phyloP scores from a whole-genome alignment of 2,888 invertebrate genomes.

The Nomada flava region DNA sequence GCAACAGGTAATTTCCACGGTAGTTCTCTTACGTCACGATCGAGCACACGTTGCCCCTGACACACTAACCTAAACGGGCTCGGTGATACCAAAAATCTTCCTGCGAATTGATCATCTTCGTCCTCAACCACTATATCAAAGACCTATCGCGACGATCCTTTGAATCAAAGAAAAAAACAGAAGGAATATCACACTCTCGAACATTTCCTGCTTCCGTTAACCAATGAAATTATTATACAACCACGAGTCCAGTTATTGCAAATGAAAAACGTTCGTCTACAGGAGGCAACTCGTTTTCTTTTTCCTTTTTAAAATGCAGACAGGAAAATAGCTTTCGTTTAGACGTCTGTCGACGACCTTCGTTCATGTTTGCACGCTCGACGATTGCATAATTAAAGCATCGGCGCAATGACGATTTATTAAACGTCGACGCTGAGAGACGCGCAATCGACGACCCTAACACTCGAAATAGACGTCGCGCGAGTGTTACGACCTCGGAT shows the following conservation, averaged over 20 bases:
- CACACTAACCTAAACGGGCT: conserved; percentile 23
- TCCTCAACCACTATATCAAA: too few relatives aligned
- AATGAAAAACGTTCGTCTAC: too few relatives aligned
- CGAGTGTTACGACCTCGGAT: conserved; percentile 67
- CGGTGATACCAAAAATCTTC: conserved; percentile 14
- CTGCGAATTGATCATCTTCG: not conserved
- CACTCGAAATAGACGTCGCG: conserved; percentile 71
- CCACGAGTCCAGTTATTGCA: too few relatives aligned
- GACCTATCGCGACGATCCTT: too few relatives aligned
- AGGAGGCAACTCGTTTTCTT: too few relatives aligned
- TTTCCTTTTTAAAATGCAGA: not conserved
- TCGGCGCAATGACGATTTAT: conserved; percentile 60
- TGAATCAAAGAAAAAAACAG: too few relatives aligned
- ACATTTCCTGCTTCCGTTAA: too few relatives aligned
- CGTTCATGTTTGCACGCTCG: conserved; percentile 61
- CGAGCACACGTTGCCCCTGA: conserved; percentile 22
- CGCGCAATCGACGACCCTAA: conserved; percentile 65
- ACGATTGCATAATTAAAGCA: conserved; percentile 72
- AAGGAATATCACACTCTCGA: too few relatives aligned
- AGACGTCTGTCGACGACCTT: conserved; percentile 69
- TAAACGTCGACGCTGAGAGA: conserved; percentile 67
- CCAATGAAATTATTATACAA: too few relatives aligned
- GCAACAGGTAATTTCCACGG: conserved; percentile 36
- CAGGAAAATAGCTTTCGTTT: conserved; percentile 25
- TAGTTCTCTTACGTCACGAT: conserved; percentile 17